phyloP scores from a whole-genome alignment of 2,113 vertebrate genomes.

The Egretta garzetta region DNA sequence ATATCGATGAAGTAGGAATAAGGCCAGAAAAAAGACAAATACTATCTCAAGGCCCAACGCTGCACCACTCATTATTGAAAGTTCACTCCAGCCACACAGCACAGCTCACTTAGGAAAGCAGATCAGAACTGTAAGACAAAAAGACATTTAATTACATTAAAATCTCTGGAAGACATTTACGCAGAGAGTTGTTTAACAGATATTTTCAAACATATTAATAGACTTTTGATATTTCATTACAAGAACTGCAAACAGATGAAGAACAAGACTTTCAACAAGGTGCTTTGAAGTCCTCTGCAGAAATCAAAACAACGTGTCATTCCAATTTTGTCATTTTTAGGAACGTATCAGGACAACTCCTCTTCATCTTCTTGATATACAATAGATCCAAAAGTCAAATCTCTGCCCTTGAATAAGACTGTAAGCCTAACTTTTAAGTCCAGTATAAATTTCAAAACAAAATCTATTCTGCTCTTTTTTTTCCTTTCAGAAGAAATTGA shows the following conservation, averaged over 20 bases:
- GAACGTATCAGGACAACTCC: not conserved
- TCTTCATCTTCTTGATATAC: not conserved
- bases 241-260: not conserved
- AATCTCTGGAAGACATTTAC: not conserved
- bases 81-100: not conserved
- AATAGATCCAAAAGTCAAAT: not conserved
- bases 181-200: not conserved
- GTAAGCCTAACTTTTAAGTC: not conserved
- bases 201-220: not conserved
- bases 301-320: not conserved
- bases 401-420: not conserved
- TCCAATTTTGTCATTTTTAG: not conserved
- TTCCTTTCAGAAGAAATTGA: not conserved
- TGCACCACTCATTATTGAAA: constrained; percentile 85
- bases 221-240: not conserved
- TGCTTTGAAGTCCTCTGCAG: not conserved
- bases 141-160: not conserved
- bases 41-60: constrained; percentile 87
- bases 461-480: not conserved
- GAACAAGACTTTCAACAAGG: not conserved
- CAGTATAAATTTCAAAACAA: not conserved
- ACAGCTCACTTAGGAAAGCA: not conserved
- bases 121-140: constrained; percentile 58
- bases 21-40: constrained; percentile 89
- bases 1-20: constrained; percentile 90